phyloP scores from a whole-genome alignment of 2,888 invertebrate genomes.

The Schizaphis graminum region DNA sequence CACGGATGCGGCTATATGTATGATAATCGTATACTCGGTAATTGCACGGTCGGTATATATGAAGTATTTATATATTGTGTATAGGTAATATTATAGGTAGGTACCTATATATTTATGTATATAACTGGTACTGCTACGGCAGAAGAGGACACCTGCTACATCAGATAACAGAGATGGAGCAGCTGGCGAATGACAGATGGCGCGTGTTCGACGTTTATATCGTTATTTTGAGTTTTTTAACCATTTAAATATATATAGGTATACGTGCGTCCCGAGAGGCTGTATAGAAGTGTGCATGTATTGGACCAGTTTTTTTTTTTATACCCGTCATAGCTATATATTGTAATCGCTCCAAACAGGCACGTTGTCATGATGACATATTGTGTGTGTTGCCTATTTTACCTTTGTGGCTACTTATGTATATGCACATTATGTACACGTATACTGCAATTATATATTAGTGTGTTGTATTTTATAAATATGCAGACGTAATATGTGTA shows the following conservation, averaged over 20 bases:
- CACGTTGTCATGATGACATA: neutral
- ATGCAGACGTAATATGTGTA: neutral
- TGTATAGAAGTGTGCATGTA: neutral
- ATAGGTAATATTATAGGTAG: constrained; percentile 5
- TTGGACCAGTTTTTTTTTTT: constrained; percentile 20
- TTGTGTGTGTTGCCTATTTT: neutral
- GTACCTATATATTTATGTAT: neutral
- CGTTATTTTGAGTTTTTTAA: constrained; percentile 39
- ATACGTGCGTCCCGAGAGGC: neutral
- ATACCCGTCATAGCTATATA: neutral
- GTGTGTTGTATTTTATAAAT: neutral
- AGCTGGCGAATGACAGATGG: constrained; percentile 63
- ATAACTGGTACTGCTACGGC: constrained; percentile 42
- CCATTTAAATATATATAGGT: neutral
- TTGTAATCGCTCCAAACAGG: neutral
- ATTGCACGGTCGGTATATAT: neutral
- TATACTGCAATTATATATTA: neutral
- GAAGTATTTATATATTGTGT: neutral
- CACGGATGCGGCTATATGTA: neutral
- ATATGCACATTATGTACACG: neutral
- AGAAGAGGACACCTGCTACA: constrained; percentile 50
- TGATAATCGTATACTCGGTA: neutral
- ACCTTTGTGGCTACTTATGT: neutral
- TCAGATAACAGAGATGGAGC: constrained; percentile 55
- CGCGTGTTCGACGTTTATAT: constrained; percentile 62